Percentiles rank a stretch among this genome's conserved stretches.
phyloP scores from a whole-genome alignment of 2,113 vertebrate species.

The Pterophyllum scalare region DNA sequence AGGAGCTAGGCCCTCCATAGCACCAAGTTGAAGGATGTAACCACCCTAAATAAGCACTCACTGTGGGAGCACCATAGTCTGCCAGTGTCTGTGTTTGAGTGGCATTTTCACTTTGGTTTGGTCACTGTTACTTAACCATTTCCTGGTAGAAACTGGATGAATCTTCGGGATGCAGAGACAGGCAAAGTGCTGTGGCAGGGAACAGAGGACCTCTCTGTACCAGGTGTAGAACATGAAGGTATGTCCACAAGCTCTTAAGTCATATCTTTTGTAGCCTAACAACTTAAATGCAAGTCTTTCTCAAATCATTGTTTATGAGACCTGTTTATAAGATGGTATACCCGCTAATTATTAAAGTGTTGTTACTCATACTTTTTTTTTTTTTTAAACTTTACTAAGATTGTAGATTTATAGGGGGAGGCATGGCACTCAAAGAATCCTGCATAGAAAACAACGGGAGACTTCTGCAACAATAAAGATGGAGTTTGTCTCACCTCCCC shows the following conservation, averaged over 20 bases:
- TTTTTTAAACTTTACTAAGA: too few relatives aligned
- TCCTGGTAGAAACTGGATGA: conserved; percentile 96
- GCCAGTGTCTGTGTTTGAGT: not conserved
- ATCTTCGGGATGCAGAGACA: conserved; percentile 97
- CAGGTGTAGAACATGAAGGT: conserved; percentile 99
- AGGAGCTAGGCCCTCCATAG: not conserved
- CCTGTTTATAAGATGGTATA: not conserved
- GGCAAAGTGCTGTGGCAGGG: conserved; percentile 99
- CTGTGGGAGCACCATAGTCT: not conserved
- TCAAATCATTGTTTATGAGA: not conserved
- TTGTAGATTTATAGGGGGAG: too few relatives aligned
- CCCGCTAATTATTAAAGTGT: not conserved
- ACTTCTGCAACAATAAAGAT: too few relatives aligned
- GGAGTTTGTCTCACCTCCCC: too few relatives aligned
- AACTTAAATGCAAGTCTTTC: not conserved
- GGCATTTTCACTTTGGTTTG: not conserved
- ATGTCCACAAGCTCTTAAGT: conserved; percentile 2
- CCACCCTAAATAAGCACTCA: too few relatives aligned
- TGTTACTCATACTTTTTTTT: not conserved
- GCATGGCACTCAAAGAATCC: too few relatives aligned
- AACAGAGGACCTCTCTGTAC: conserved; percentile 96
- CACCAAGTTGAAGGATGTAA: not conserved
- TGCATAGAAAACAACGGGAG: too few relatives aligned
- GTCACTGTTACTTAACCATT: conserved; percentile 58
- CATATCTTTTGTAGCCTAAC: not conserved